These are phyloP conservation scores for Scaptomyza polygonia DNA, from an alignment of 2,888 invertebrate species.

Conservation along the genomic window DNA sequence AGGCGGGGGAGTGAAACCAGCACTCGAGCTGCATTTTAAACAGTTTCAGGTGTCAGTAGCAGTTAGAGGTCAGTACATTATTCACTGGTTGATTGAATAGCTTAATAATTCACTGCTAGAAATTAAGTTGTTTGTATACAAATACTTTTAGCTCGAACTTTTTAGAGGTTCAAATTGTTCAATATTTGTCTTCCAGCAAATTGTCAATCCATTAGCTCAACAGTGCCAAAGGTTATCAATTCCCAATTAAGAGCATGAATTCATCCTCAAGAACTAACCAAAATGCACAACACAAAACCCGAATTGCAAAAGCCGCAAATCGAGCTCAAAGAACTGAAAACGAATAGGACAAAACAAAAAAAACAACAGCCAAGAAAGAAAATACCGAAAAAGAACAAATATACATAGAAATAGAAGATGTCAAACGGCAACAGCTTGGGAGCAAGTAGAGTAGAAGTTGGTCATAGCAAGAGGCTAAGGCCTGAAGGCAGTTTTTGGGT, in stretches of 20 bases:
- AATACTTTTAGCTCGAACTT: too few relatives aligned
- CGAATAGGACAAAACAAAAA: neutral
- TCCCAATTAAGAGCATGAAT: neutral
- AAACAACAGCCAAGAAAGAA: neutral
- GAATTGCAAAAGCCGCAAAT: slow-evolving; percentile 28
- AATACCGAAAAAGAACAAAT: slow-evolving; percentile 1
- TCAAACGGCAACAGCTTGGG: neutral
- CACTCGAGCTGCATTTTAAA: slow-evolving; percentile 13
- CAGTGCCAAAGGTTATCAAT: slow-evolving; percentile 9
- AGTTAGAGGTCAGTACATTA: neutral
- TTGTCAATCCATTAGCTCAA: neutral
- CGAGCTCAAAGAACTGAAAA: neutral
- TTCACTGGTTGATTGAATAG: slow-evolving; percentile 1
- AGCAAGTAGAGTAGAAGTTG: neutral
- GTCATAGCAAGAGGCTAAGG: neutral
- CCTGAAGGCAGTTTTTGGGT: slow-evolving; percentile 54
- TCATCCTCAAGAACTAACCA: slow-evolving; percentile 18
- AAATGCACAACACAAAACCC: slow-evolving; percentile 14
- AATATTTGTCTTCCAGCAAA: neutral
- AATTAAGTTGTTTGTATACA: too few relatives aligned
- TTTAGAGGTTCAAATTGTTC: too few relatives aligned
- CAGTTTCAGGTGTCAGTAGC: slow-evolving; percentile 13
- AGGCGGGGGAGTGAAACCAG: neutral
- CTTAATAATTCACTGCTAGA: neutral
- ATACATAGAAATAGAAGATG: neutral